Base-by-base conservation (phyloP, 2,888 invertebrate genomes). In the Napeogenes sylphis region DNA sequence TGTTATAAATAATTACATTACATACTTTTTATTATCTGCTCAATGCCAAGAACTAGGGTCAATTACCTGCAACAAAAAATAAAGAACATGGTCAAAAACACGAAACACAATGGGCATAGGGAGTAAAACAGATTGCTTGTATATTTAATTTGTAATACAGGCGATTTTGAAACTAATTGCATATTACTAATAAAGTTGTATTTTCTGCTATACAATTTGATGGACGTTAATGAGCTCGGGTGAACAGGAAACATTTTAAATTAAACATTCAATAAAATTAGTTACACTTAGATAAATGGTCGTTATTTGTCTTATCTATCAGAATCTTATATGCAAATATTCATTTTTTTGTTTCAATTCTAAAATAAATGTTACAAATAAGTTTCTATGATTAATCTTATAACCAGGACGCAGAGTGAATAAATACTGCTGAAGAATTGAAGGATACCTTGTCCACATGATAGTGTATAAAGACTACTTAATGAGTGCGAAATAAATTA, bases 51-150 rank as follows among this genome's bases (percentile, higher is more conserved):
- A 77, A 76, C 73, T 68, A 70, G 70, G 80, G 75, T 83, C 83
- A 81, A 74, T 83, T 85, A 85, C 85, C 85, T 84, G 83, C 60
- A 83, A 84, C 78, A 81, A 81, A 81, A 81, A 70, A 64, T 30
- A 51, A 3, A 69, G 32, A 70, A 71, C 67, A 74, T 70, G 71
- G 69, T 80, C 68, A 79, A 74, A 76, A 75, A 74, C 67, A 65
- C 73, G 71, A 59, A 67, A 61, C 66, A 71, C 69, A 74, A 71
- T 76, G 70, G 61, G 66, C 62, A 61, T 59, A 54, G 68, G 61
- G 70, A 71, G 67, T 71, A 72, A 67, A 59, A 63, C 61, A 63
- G 55, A 61, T 59, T 57, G 38, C 32, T 47, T 53, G 45, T 21
- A 56, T 38, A 60, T 47, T 53, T 30, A 45, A 53, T 58, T 21